phyloP scores from a whole-genome alignment of 2,888 invertebrate species.

The Sarcophaga caerulescens region DNA sequence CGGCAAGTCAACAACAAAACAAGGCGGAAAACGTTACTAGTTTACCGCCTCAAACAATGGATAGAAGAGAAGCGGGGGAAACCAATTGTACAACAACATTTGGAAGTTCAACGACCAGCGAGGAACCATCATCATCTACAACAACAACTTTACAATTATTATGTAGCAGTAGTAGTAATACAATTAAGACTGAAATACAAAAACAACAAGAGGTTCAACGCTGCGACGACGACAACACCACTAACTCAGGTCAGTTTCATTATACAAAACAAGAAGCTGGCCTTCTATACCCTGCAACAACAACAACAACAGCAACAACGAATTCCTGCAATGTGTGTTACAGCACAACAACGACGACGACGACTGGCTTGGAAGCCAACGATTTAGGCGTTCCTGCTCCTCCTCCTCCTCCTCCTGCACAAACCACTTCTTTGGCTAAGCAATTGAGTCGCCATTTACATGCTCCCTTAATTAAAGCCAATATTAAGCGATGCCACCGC shows the following conservation, averaged over 20 bases:
- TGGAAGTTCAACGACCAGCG: slow-evolving; percentile 45
- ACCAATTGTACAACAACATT: slow-evolving; percentile 64
- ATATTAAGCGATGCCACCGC: slow-evolving; percentile 73
- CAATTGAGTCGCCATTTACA: slow-evolving; percentile 74
- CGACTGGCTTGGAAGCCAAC: slow-evolving; percentile 13
- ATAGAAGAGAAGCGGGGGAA: slow-evolving; percentile 68
- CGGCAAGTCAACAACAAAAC: slow-evolving; percentile 25
- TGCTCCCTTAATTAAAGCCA: slow-evolving; percentile 71
- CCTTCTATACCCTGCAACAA: slow-evolving; percentile 24
- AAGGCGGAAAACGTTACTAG: slow-evolving; percentile 60
- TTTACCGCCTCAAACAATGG: slow-evolving; percentile 54
- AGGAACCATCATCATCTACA: slow-evolving; percentile 18
- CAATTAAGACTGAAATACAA: slow-evolving; percentile 52
- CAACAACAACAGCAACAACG: slow-evolving; percentile 47
- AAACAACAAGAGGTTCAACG: slow-evolving; percentile 13
- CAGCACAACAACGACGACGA: not conserved
- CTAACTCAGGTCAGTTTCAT: not conserved
- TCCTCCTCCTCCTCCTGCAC: not conserved
- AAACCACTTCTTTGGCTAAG: slow-evolving; percentile 46
- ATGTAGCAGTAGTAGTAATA: slow-evolving; percentile 36
- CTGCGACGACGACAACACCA: slow-evolving; percentile 37
- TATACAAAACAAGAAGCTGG: slow-evolving; percentile 49
- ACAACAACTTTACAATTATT: slow-evolving; percentile 17
- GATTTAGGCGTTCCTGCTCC: not conserved
- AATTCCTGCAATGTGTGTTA: slow-evolving; percentile 33